phyloP scores from a whole-genome alignment of 2,113 vertebrate genomes.

The Eulemur rufifrons region DNA sequence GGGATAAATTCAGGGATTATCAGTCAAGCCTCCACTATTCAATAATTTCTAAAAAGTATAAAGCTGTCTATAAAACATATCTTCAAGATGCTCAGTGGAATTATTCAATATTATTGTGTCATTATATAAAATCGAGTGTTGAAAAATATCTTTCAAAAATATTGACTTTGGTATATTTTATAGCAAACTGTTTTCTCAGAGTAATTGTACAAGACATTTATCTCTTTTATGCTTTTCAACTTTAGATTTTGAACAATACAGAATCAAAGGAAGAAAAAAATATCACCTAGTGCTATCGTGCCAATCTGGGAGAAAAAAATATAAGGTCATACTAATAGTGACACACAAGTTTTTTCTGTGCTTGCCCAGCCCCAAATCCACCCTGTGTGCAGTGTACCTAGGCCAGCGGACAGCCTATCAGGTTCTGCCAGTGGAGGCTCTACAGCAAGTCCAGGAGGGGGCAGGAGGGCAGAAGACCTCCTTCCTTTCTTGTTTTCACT shows the following conservation, averaged over 20 bases:
- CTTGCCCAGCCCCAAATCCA: not conserved
- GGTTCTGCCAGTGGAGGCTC: not conserved
- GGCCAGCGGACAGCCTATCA: not conserved
- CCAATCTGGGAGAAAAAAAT: not conserved
- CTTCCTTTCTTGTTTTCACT: not conserved
- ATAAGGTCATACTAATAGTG: not conserved
- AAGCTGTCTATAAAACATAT: not conserved
- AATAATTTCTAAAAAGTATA: not conserved
- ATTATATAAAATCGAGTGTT: conserved; percentile 3
- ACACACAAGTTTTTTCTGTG: not conserved
- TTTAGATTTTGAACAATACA: not conserved
- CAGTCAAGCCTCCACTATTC: not conserved
- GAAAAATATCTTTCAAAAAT: not conserved
- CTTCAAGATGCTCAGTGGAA: not conserved
- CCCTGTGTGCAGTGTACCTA: not conserved
- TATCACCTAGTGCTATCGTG: not conserved
- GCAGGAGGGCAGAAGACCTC: not conserved
- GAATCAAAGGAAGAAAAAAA: not conserved
- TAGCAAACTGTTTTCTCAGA: not conserved
- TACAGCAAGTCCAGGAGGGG: not conserved
- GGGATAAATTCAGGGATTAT: not conserved
- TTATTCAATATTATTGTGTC: not conserved
- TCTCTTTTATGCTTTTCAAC: not conserved
- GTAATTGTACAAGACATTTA: not conserved
- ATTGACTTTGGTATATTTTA: not conserved